Evolutionary conservation across 1,140 invertebrate species (phyloP).

Genomic region (Delia radicum): DNA sequence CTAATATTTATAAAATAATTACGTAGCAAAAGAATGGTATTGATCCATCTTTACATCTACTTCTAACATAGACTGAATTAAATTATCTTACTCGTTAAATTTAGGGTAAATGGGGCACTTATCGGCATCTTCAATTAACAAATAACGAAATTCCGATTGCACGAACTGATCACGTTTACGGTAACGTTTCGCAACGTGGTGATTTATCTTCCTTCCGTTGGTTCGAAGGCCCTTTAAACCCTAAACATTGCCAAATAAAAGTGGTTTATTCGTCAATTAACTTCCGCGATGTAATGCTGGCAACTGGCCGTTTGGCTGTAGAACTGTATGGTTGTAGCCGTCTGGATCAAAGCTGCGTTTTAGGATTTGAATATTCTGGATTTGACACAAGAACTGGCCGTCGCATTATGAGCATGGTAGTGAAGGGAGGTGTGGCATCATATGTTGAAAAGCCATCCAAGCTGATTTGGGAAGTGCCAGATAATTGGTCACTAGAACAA

Average conservation of each 20-base stretch:
- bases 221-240: slow-evolving; percentile 66
- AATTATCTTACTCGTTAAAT: slow-evolving; percentile 15
- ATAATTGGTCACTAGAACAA: slow-evolving; percentile 80
- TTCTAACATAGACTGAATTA: not conserved
- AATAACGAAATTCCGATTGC: slow-evolving; percentile 47
- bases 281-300: slow-evolving; percentile 78
- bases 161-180: slow-evolving; percentile 67
- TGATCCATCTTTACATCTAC: no score
- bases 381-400: slow-evolving; percentile 60
- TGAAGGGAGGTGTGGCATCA: slow-evolving; percentile 63
- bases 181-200: slow-evolving; percentile 75
- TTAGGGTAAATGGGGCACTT: slow-evolving; percentile 76
- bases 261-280: slow-evolving; percentile 71
- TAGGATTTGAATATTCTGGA: slow-evolving; percentile 78
- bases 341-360: slow-evolving; percentile 64
- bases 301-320: slow-evolving; percentile 69
- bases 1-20: no score
- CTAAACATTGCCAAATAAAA: slow-evolving; percentile 56
- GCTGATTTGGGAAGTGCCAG: slow-evolving; percentile 77
- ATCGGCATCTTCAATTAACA: slow-evolving; percentile 68
- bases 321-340: slow-evolving; percentile 63
- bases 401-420: slow-evolving; percentile 72
- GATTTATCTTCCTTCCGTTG: slow-evolving; percentile 84
- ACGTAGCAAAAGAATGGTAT: no score
- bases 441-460: slow-evolving; percentile 59